Evolutionary conservation across 37 sponge, comb jelly and placozoan genomes (phyloP), one percentile per base, ranked within the genome.

Genomic region (Hormiphora californensis): DNA sequence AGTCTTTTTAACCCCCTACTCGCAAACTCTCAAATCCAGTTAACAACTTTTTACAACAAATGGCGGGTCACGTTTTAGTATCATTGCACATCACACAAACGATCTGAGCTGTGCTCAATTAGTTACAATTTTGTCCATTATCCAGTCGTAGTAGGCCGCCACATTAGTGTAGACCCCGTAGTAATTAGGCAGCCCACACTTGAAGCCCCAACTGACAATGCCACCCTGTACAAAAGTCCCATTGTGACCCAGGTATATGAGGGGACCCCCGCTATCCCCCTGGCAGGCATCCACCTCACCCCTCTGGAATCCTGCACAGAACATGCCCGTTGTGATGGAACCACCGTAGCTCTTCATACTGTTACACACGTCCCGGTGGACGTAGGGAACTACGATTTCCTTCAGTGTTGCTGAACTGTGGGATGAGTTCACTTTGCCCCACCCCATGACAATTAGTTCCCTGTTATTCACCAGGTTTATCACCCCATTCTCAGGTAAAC

Each of bases 261-360:
- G 62, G 17, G 86, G 86, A 1, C 86, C 86, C 59, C 86, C 86
- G 28, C 86, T 86, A 43, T 86, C 86, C 4, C 86, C 86, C 62
- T 86, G 55, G 28, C 86, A 86, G 3, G 86, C 62, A 21, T 86
- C 86, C 27, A 86, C 40, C 59, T 57, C 40, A 4, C 86, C 86
- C 40, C 15, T 37, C 23, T 54, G 36, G 22, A 54, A 86, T 9
- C 86, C 86, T 0, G 86, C 86, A 30, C 86, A 86, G 59, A 86
- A 86, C 86, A 86, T 86, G 39, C 44, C 54, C 61, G 36, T 43
- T 1, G 86, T 86, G 21, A 86, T 55, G 5, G n/a, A 39, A 19
- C 86, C 86, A 28, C 54, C 34, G 40, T 86, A 86, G 7, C 54
- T 43, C 0, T 23, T 19, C 28, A 40, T 37, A 21, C 54, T 27